Percentiles rank a stretch among this genome's conserved stretches.
These are phyloP conservation scores for Drosophila acutilabella DNA, from an alignment of 2,888 invertebrate species.

Conservation along the genomic window DNA sequence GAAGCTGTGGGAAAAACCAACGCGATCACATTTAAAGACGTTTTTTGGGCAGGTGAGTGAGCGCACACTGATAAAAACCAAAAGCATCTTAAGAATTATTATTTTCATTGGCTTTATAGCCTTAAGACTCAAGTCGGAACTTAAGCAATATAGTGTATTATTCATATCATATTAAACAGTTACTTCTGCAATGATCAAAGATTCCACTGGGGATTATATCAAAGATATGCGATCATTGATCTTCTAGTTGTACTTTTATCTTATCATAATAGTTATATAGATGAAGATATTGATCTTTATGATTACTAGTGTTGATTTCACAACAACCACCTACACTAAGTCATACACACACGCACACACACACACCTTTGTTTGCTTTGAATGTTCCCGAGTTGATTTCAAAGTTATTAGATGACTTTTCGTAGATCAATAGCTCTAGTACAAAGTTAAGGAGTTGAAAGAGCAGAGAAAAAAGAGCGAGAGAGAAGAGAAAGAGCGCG, in stretches of 20 bases:
- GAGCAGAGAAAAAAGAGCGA: neutral
- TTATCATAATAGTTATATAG: conserved; percentile 15
- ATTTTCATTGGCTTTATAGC: no score
- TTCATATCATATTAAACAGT: neutral
- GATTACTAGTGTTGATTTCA: conserved; percentile 23
- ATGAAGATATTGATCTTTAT: conserved; percentile 32
- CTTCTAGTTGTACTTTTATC: conserved; percentile 3
- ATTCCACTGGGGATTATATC: neutral
- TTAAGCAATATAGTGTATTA: neutral
- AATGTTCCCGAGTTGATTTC: conserved; percentile 6
- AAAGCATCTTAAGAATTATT: no score
- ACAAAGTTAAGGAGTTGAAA: neutral
- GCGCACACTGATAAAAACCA: no score
- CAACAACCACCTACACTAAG: conserved; percentile 8
- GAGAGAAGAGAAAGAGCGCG: neutral
- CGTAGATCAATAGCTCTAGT: neutral
- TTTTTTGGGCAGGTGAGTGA: no score
- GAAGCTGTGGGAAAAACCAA: conserved; percentile 56
- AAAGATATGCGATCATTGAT: conserved; percentile 20
- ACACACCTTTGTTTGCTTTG: conserved; percentile 22
- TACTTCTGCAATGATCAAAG: conserved; percentile 18
- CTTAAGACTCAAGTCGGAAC: no score
- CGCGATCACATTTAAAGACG: neutral
- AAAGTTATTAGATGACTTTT: conserved; percentile 32
- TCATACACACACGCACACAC: neutral